Evolutionary conservation across 1,140 invertebrate species (phyloP), one percentile per base, ranked within the genome.

Genomic region (Neotoxoptera formosana): DNA sequence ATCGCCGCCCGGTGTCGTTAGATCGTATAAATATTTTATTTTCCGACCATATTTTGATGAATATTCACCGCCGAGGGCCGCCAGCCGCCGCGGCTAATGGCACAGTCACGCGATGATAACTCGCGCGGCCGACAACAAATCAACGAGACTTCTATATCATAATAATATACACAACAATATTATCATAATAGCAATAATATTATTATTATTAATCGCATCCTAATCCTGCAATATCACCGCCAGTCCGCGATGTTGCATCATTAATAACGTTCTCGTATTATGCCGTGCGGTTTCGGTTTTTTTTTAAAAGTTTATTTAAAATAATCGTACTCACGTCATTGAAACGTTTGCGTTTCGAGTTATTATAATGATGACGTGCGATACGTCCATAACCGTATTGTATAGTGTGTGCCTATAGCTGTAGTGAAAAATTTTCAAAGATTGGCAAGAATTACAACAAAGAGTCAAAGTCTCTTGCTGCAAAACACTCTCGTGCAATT

Each of bases 11-110:
- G 45, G 23, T 48, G 84, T 47, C 25, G 41, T 88, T 88, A 9
- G n/a, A 88, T 21, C 30, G 86, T 51, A 51, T 88, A 51, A 88
- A 88, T 88, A 88, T 88, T 51, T 88, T 51, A 51, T 88, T 76
- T 76, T 51, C 86, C 17, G 30, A 34, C 84, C 30, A n/a, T 87
- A 47, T 76, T 76, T 76, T n/a, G 6, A 76, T 87, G 30, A 48
- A 48, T 88, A 51, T 88, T 88, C 86, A 88, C n/a, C 30, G 86
- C 25, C 86, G 86, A 47, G 9, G 84, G 21, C 81, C 36, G 36
- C 30, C 56, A 20, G 67, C 67, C 67, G 34, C 34, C n/a, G 34
- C 81, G 36, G 83, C 23, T 41, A 87, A 48, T 48, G 25, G 84
- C 7, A 86, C 23, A 48, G 86, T 51, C 86, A 88, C 47, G 86